Conservation (phyloP, 2,888 invertebrate species). For the Argyresthia goedartella region DNA sequence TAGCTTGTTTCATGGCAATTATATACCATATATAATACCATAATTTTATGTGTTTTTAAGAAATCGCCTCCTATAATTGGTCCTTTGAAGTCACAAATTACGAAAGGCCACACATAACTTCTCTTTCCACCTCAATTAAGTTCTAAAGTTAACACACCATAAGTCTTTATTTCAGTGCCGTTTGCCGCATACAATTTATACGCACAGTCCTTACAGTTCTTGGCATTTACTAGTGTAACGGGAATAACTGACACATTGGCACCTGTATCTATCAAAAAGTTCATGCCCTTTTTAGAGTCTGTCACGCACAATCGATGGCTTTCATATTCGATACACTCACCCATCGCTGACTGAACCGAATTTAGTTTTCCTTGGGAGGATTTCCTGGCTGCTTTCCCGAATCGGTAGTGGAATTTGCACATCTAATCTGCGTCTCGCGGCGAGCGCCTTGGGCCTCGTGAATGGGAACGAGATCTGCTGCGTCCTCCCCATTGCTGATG, state of each 20-base stretch:
- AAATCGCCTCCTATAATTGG: constrained; percentile 13
- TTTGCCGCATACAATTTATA: constrained; percentile 14
- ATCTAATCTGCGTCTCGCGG: constrained; percentile 7
- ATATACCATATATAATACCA: too few relatives aligned
- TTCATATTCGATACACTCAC: not conserved
- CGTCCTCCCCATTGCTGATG: not conserved
- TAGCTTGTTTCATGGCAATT: too few relatives aligned
- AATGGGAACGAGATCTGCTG: too few relatives aligned
- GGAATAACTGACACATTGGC: constrained; percentile 13
- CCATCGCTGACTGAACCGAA: constrained; percentile 7
- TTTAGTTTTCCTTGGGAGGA: constrained; percentile 9
- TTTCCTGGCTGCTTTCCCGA: constrained; percentile 4
- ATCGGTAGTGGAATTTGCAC: constrained; percentile 13
- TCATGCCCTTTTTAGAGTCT: constrained; percentile 5
- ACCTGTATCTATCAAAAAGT: constrained; percentile 13
- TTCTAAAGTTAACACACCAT: constrained; percentile 6
- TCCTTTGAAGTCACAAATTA: constrained; percentile 8
- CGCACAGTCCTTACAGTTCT: not conserved
- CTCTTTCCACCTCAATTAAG: constrained; percentile 9
- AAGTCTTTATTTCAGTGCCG: constrained; percentile 11
- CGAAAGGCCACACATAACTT: constrained; percentile 9
- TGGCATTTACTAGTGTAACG: not conserved
- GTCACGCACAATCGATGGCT: too few relatives aligned
- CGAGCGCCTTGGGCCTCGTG: not conserved
- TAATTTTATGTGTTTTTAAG: constrained; percentile 5